Evolutionary conservation across 2,113 vertebrate species (phyloP).

Genomic region (Dasyornis broadbenti): DNA sequence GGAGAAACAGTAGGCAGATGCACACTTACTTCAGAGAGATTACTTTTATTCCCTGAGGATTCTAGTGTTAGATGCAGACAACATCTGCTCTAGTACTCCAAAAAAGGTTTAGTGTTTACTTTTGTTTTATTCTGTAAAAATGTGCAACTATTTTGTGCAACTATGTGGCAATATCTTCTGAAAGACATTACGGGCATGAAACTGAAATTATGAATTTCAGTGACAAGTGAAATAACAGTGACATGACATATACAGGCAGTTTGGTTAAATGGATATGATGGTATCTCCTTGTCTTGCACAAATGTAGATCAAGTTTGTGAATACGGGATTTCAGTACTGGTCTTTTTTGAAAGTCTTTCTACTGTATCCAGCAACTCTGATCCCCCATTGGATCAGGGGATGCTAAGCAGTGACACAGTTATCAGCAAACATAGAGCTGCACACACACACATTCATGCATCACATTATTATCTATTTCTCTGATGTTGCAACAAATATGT

Average conservation of each 20-base stretch:
- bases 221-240: neutral
- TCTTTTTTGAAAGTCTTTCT: neutral
- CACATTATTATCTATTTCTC: neutral
- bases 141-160: neutral
- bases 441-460: neutral
- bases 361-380: neutral
- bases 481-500: neutral
- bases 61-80: slow-evolving; percentile 57
- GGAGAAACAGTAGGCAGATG: slow-evolving; percentile 76
- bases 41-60: slow-evolving; percentile 66
- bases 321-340: neutral
- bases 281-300: neutral
- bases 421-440: neutral
- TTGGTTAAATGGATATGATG: neutral
- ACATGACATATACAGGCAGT: neutral
- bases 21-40: slow-evolving; percentile 64
- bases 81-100: slow-evolving; percentile 75
- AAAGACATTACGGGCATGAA: neutral
- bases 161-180: neutral
- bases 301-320: neutral
- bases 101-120: slow-evolving; percentile 58
- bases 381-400: neutral
- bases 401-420: neutral
- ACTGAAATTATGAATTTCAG: neutral
- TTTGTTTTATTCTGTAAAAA: neutral